phyloP scores from a whole-genome alignment of 2,113 vertebrate species.

The Halichoeres trimaculatus region DNA sequence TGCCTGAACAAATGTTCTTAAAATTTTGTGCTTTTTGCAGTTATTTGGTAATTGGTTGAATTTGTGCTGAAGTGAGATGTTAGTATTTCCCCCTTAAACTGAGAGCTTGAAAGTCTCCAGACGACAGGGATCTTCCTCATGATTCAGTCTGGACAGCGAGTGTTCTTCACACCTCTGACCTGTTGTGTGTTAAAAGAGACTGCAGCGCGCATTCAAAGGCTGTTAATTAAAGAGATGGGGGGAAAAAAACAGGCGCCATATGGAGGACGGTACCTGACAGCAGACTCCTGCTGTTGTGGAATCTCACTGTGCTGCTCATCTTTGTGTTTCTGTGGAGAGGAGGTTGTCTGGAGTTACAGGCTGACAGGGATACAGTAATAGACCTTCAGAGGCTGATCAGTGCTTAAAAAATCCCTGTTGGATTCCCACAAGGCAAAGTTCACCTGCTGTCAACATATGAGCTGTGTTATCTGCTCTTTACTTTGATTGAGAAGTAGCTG shows the following conservation, averaged over 20 bases:
- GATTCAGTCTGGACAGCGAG: conserved; percentile 2
- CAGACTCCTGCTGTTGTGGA: conserved; percentile 43
- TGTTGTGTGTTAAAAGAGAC: conserved; percentile 42
- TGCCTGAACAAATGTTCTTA: too few species aligned
- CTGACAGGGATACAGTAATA: conserved; percentile 68
- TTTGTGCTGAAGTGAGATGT: background rate
- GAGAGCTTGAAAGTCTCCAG: background rate
- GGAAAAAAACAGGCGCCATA: conserved; percentile 49
- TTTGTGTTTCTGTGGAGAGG: conserved; percentile 55
- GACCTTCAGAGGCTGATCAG: conserved; percentile 54
- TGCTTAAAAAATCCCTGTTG: conserved; percentile 44
- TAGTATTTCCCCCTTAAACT: background rate
- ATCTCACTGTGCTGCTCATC: conserved; percentile 50
- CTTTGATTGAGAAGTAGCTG: background rate
- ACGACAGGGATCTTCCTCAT: background rate
- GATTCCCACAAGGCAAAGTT: conserved; percentile 24
- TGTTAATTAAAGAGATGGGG: conserved; percentile 70
- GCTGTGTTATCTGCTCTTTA: background rate
- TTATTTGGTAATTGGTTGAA: background rate
- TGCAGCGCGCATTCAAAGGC: conserved; percentile 48
- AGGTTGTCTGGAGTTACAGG: conserved; percentile 68
- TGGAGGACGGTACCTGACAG: conserved; percentile 52
- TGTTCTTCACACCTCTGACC: conserved; percentile 48
- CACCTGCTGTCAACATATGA: conserved; percentile 14
- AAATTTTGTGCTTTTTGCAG: background rate